Evolutionary conservation across 2,888 invertebrate species (phyloP).

Genomic region (Mythimna impura): DNA sequence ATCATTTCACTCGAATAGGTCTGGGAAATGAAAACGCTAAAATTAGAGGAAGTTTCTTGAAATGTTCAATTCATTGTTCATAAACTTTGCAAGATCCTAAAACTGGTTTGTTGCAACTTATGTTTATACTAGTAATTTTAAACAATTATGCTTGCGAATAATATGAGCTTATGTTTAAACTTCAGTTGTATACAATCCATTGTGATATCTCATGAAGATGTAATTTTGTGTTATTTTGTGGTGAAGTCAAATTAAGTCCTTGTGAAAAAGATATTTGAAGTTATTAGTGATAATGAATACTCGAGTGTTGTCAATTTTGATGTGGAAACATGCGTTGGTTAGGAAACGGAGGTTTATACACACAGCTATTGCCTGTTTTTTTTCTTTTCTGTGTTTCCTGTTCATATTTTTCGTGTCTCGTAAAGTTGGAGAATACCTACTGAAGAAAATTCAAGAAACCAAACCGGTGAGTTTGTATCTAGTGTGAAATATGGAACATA

Average conservation of each 20-base stretch:
- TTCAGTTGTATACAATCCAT: not conserved
- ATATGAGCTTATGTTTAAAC: constrained; percentile 32
- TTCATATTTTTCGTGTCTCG: not conserved
- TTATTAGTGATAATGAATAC: not conserved
- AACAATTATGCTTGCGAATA: constrained; percentile 29
- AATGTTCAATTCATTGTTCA: not conserved
- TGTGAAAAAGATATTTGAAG: too few species aligned
- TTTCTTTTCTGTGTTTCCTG: not conserved
- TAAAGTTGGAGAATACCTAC: fast-evolving
- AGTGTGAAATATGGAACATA: not conserved
- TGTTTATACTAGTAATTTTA: not conserved
- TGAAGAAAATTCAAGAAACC: too few species aligned
- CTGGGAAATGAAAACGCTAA: too few species aligned
- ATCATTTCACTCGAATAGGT: too few species aligned
- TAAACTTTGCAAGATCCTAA: too few species aligned
- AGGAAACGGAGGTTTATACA: not conserved
- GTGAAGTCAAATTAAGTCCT: too few species aligned
- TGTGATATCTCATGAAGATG: not conserved
- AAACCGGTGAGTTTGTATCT: not conserved
- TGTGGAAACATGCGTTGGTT: too few species aligned
- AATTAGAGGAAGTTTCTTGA: too few species aligned
- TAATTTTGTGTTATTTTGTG: not conserved
- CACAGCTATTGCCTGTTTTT: not conserved
- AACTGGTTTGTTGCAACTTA: too few species aligned
- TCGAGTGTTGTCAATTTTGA: too few species aligned